phyloP scores from a whole-genome alignment of 1,140 invertebrate genomes.

The Drosophila mojavensis region DNA sequence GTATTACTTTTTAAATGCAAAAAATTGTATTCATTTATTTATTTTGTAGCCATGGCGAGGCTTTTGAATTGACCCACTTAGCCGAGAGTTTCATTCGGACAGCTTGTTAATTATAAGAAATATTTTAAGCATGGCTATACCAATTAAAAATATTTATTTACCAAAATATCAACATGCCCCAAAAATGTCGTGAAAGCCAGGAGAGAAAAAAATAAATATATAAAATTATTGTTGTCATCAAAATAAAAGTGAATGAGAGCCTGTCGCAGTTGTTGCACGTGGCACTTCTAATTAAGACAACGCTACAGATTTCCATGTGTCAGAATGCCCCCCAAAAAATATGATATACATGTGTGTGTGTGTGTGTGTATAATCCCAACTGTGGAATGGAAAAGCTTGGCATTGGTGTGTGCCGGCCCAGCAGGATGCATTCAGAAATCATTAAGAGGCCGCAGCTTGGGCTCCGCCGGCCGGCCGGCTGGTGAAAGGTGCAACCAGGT shows the following conservation, averaged over 20 bases:
- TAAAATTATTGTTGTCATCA: conserved; percentile 1
- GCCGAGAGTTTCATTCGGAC: conserved; percentile 1
- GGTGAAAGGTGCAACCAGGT: conserved; percentile 46
- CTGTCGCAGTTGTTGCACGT: conserved; percentile 33
- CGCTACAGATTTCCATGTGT: conserved; percentile 38
- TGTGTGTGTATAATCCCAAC: conserved; percentile 35
- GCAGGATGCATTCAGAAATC: conserved; percentile 75
- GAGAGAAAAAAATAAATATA: not conserved
- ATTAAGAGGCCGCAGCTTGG: conserved; percentile 55
- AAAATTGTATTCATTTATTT: no score
- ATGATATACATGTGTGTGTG: conserved; percentile 9
- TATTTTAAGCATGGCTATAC: conserved; percentile 3
- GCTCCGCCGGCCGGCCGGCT: not conserved
- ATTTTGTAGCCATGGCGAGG: no score
- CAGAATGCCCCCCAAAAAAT: not conserved
- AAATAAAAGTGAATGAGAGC: conserved; percentile 12
- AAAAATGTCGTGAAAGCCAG: conserved; percentile 16
- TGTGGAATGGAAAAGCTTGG: conserved; percentile 41
- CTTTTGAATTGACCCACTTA: conserved; percentile 36
- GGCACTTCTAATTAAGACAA: conserved; percentile 76
- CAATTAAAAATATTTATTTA: conserved; percentile 28
- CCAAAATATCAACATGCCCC: conserved; percentile 9
- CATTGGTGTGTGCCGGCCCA: conserved; percentile 55
- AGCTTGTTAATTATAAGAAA: conserved; percentile 11
- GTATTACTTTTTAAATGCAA: no score